phyloP scores from a whole-genome alignment of 2,888 invertebrate species.

The Idaea dimidiata region DNA sequence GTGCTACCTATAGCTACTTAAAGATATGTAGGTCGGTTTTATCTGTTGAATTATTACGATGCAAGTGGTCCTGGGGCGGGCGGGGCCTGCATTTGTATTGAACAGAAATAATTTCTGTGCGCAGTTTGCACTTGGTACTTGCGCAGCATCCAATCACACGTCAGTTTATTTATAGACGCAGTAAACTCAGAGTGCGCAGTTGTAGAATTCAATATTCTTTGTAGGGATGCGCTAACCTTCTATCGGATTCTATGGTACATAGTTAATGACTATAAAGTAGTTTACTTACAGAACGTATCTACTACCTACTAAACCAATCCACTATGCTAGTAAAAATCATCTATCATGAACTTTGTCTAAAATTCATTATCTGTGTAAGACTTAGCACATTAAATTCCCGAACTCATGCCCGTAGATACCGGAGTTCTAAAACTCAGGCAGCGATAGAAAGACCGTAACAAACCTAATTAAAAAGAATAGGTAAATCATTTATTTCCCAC shows the following conservation, averaged over 20 bases:
- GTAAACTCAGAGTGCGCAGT: conserved; percentile 27
- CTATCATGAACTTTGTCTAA: too few relatives aligned
- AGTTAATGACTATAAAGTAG: neutral
- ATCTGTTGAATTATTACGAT: neutral
- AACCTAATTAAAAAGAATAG: too few relatives aligned
- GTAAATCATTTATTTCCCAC: too few relatives aligned
- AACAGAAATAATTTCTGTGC: conserved; percentile 26
- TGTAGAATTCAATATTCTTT: conserved; percentile 23
- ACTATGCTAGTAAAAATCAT: too few relatives aligned
- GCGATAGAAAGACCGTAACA: too few relatives aligned
- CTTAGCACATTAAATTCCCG: too few relatives aligned
- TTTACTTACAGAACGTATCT: too few relatives aligned
- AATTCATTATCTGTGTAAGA: too few relatives aligned
- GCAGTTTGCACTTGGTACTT: conserved; percentile 21
- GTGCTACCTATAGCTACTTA: neutral
- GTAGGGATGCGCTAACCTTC: conserved; percentile 20
- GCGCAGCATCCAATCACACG: conserved; percentile 32
- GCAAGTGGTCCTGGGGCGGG: conserved; percentile 10
- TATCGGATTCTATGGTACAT: neutral
- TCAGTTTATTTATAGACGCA: conserved; percentile 37
- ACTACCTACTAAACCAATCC: too few relatives aligned
- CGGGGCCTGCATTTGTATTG: conserved; percentile 18
- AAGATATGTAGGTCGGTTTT: neutral
- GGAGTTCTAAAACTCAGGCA: too few relatives aligned
- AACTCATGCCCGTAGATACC: too few relatives aligned